Evolutionary conservation across 2,797 vertebrate species (phyloP).

Genomic region (Ptychobarbus kaznakovi): DNA sequence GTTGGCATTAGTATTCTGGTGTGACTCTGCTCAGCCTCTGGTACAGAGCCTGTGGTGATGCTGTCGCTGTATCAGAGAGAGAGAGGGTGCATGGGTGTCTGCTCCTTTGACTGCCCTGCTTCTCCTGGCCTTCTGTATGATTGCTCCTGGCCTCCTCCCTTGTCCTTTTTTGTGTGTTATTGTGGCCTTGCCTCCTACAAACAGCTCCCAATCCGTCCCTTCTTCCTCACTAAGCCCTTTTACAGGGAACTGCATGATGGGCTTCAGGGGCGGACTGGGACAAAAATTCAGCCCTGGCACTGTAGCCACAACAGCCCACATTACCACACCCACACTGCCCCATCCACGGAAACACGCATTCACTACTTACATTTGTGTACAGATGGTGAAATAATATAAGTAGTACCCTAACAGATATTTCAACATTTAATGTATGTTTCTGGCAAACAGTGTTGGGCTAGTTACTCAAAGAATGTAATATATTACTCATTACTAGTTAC

Average conservation of each 20-base stretch:
- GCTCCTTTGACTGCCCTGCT: slow-evolving; percentile 41
- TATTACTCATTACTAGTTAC: too few relatives aligned
- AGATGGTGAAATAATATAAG: too few relatives aligned
- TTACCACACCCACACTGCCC: too few relatives aligned
- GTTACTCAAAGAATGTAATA: too few relatives aligned
- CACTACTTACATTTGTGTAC: too few relatives aligned
- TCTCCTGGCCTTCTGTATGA: slow-evolving; percentile 33
- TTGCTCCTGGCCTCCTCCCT: slow-evolving; percentile 27
- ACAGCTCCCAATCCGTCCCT: slow-evolving; percentile 11
- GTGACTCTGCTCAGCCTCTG: slow-evolving; percentile 13
- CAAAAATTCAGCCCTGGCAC: too few relatives aligned
- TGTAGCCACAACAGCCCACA: too few relatives aligned
- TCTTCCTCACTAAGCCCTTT: slow-evolving; percentile 20
- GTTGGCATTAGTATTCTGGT: slow-evolving; percentile 49
- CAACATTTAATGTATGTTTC: too few relatives aligned
- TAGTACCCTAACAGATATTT: too few relatives aligned
- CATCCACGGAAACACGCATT: too few relatives aligned
- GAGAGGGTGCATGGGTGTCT: slow-evolving; percentile 7
- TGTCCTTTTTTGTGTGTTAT: slow-evolving; percentile 8
- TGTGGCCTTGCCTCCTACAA: slow-evolving; percentile 35
- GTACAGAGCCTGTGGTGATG: slow-evolving; percentile 48
- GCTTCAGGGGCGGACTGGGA: not conserved
- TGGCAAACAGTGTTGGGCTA: too few relatives aligned
- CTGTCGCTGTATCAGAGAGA: slow-evolving; percentile 35
- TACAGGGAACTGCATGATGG: slow-evolving; percentile 42